Evolutionary conservation across 2,888 invertebrate species (phyloP), one percentile per base, ranked within the genome.

Genomic region (Octodonta nipae): DNA sequence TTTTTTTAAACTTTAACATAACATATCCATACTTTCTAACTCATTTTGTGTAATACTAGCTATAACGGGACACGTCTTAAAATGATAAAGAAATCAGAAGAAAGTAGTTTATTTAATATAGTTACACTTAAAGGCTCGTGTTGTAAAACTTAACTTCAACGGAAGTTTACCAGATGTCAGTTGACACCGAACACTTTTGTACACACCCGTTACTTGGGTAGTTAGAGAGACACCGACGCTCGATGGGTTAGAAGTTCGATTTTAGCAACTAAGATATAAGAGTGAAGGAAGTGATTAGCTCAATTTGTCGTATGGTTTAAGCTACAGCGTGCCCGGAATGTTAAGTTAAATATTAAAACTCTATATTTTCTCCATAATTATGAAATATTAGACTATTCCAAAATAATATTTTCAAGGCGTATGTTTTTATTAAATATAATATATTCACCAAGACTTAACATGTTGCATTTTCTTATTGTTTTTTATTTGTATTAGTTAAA

Each of bases 51-150:
- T 28, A 13, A 22, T 28, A 28, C 24, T 17, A 28, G 28, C 10
- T 28, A 33, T 28, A 33, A 28, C 20, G 28, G 28, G 20, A 28
- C 22, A 33, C 28, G 33, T 28, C 33, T 33, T 14, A 33, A 33
- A 28, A n/a, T 11, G 20, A 33, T 13, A 26, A 26, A 26, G 12
- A 14, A 33, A 33, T 28, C 14, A 22, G 15, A 33, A 33, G 24
- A 32, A 3, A 32, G 14, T 26, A 25, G 5, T 14, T 28, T 28
- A 12, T 13, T 28, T 33, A 28, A 5, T 28, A 28, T 20, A 33
- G 16, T 28, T 28, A 33, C 28, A 33, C 13, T 8, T 17, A 10
- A 20, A 22, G 28, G 28, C 22, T 28, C 28, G 13, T 28, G 33
- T 33, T 22, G 33, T 33, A 28, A 33, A 33, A 17, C 28, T 33